Evolutionary conservation across 2,113 vertebrate genomes (phyloP).

Genomic region (Phyllostomus hastatus): DNA sequence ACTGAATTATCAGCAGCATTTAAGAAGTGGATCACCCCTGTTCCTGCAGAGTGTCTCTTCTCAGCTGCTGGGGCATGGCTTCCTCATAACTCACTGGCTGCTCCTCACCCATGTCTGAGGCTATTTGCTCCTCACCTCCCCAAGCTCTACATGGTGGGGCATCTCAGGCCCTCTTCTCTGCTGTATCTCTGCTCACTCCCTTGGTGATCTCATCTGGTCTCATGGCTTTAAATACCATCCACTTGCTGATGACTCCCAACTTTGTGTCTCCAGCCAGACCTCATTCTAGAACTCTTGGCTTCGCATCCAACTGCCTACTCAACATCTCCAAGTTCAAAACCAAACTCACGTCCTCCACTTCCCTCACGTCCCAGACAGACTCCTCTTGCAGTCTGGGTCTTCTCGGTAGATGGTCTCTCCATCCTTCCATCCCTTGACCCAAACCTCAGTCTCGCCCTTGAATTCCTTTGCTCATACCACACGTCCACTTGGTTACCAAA

Average conservation of each 20-base stretch:
- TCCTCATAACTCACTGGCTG: not conserved
- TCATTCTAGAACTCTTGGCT: not conserved
- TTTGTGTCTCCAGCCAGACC: not conserved
- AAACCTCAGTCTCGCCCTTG: not conserved
- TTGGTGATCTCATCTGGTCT: not conserved
- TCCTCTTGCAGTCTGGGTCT: not conserved
- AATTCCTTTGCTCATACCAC: not conserved
- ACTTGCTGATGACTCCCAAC: not conserved
- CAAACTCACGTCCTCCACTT: not conserved
- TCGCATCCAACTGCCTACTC: not conserved
- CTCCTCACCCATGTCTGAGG: not conserved
- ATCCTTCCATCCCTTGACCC: not conserved
- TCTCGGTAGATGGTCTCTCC: not conserved
- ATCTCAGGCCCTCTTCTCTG: not conserved
- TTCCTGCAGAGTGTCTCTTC: not conserved
- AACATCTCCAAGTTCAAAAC: not conserved
- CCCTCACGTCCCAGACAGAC: rapidly evolving
- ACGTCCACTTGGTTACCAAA: not conserved
- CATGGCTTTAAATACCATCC: not conserved
- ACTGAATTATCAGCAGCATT: not conserved
- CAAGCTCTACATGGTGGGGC: not conserved
- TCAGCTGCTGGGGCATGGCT: not conserved
- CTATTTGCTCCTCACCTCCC: not conserved
- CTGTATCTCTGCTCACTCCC: not conserved
- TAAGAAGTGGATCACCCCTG: not conserved